Evolutionary conservation across 2,797 vertebrate genomes (phyloP), one percentile per base, ranked within the genome.

Genomic region (Rhabdophis nuchalis): DNA sequence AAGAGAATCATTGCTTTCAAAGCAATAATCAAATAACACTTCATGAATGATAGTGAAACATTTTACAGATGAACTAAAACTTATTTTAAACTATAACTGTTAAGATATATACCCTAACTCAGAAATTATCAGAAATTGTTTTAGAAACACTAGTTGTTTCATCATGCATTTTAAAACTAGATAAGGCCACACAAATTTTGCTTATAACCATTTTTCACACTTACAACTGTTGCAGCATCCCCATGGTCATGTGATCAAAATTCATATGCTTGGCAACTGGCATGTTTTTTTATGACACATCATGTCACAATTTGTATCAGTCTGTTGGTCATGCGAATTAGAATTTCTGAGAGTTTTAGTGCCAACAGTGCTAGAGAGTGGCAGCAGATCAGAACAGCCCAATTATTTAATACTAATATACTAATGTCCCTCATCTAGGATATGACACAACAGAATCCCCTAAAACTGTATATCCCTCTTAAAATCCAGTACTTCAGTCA

Each of bases 1-100:
- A 94, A 93, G 90, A 87, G 0, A 87, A 36, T 23, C 85, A 89
- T 7, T 90, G 85, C 58, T 93, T 95, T 94, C 91, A 94, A 68
- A 88, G 60, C 72, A 23, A 0, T 91, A 91, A 89, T 46, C 56
- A 8, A 32, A 94, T 41, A 93, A 95, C 53, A 53, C 3, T 27
- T 68, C 54, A 46, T 72, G 87, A 77, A 92, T 91, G 50, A 56
- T 58, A 89, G 58, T 88, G 14, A 92, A 88, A n/a, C 56, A 77
- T 64, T 90, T 88, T 82, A 85, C 85, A 88, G 82, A 88, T 88
- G 68, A 54, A 29, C 53, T 85, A 90, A 93, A 92, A 92, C 85
- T 52, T 68, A 89, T 92, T 92, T 90, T 86, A 82, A 82, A 57
- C 68, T 68, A 92, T 90, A 88, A 90, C 82, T 88, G 56, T 77